Conservation (phyloP, 2,113 vertebrate genomes). For the Xenopus laevis region DNA sequence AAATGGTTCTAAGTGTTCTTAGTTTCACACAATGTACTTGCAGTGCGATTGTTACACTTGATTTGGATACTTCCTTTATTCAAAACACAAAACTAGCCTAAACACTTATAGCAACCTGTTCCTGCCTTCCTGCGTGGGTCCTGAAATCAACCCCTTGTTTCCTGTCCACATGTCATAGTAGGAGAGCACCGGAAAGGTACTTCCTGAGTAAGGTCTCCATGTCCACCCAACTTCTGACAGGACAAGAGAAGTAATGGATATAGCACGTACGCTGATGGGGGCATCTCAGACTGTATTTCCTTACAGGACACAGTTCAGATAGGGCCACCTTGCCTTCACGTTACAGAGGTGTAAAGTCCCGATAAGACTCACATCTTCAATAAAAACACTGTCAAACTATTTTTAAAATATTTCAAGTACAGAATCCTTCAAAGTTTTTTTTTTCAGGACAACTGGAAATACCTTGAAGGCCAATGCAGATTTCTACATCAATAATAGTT, state of each 20-base stretch:
- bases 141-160: conserved; percentile 68
- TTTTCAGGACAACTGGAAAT: too few relatives aligned
- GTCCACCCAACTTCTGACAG: conserved; percentile 73
- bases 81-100: conserved; percentile 54
- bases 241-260: conserved; percentile 70
- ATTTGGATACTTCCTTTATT: conserved; percentile 68
- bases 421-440: conserved; percentile 54
- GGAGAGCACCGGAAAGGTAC: conserved; percentile 64
- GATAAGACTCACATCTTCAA: conserved; percentile 64
- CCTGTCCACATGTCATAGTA: conserved; percentile 68
- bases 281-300: conserved; percentile 60
- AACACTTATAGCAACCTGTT: conserved; percentile 66
- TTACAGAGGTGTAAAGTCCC: conserved; percentile 60
- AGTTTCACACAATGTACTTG: conserved; percentile 36
- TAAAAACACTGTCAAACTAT: conserved; percentile 57
- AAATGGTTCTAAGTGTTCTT: conserved; percentile 32
- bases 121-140: conserved; percentile 70
- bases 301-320: conserved; percentile 58
- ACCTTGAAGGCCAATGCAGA: conserved; percentile 47
- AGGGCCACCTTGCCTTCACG: conserved; percentile 54
- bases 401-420: conserved; percentile 54
- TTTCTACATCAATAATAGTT: conserved; percentile 17
- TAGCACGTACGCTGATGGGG: conserved; percentile 56
- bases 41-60: conserved; percentile 53
- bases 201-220: conserved; percentile 73